Evolutionary conservation across 2,797 vertebrate genomes (phyloP).

Genomic region (Clarias fuscus): DNA sequence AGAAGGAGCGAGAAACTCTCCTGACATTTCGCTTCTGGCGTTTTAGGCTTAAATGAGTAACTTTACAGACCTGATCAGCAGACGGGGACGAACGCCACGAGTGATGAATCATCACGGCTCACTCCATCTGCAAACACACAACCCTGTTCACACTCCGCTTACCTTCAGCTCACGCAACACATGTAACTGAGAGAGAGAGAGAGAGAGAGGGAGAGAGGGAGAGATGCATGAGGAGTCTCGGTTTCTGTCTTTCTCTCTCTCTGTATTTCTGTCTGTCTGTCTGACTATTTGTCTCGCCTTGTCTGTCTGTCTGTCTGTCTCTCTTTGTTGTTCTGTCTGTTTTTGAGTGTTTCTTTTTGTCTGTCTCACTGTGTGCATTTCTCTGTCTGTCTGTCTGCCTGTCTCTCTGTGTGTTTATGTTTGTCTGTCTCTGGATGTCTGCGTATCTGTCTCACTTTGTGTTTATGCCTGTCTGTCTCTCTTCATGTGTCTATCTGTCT

Average conservation of each 20-base stretch:
- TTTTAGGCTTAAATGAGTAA: conserved; percentile 7
- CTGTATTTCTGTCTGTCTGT: neutral
- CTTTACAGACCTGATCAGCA: conserved; percentile 7
- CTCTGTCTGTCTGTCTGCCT: neutral
- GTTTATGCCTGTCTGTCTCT: neutral
- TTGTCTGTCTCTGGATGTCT: neutral
- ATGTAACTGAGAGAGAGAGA: neutral
- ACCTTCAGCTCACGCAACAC: conserved; percentile 1
- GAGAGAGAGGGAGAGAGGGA: neutral
- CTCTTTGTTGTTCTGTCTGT: no score
- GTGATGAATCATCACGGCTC: conserved; percentile 20
- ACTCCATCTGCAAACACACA: conserved; percentile 23
- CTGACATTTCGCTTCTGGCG: neutral
- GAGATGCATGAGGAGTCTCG: neutral
- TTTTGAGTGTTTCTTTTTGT: no score
- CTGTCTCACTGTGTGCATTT: no score
- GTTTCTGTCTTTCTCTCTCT: neutral
- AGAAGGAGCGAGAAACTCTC: neutral
- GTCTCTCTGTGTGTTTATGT: neutral
- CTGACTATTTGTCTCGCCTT: no score
- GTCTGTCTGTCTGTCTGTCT: no score
- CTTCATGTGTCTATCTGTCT: neutral
- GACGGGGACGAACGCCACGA: conserved; percentile 12
- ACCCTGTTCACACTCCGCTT: conserved; percentile 9
- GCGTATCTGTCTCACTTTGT: neutral